Conservation (phyloP, 2,797 vertebrate species). For the Fistularia commersonii region DNA sequence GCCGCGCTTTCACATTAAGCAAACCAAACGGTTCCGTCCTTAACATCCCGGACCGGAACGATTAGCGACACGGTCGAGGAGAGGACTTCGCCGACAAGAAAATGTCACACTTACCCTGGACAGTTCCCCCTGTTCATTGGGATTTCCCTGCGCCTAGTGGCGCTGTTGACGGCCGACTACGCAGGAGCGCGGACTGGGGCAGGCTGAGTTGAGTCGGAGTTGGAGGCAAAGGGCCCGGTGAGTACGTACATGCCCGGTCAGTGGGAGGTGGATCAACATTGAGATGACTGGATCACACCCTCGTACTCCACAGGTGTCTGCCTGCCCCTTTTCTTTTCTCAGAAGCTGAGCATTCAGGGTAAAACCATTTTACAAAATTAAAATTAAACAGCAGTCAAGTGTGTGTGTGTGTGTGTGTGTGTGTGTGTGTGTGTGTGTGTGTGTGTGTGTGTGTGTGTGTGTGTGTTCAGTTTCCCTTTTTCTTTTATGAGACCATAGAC, state of each 20-base stretch:
- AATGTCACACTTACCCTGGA: conserved; percentile 53
- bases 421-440: no score
- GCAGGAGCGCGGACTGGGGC: conserved; percentile 33
- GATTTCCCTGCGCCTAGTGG: conserved; percentile 57
- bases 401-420: not conserved
- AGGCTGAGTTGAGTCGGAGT: conserved; percentile 51
- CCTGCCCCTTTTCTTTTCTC: not conserved
- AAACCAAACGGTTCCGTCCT: conserved; percentile 19
- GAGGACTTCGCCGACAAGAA: conserved; percentile 3
- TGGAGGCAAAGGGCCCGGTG: conserved; percentile 60
- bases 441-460: no score
- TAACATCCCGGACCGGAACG: not conserved
- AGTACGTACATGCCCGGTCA: conserved; percentile 6
- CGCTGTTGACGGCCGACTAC: conserved; percentile 63
- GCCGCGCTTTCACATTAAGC: conserved; percentile 42
- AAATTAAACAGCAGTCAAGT: no score
- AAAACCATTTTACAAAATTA: not conserved
- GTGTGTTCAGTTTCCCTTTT: not conserved
- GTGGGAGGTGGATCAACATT: not conserved
- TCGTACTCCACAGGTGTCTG: not conserved
- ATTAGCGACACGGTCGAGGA: not conserved
- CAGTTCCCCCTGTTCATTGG: conserved; percentile 36
- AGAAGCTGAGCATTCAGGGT: not conserved
- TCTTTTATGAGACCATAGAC: no score
- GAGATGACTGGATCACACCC: not conserved